These are phyloP conservation scores for Sciurus niger DNA, from an alignment of 2,113 vertebrate species.

Conservation along the genomic window DNA sequence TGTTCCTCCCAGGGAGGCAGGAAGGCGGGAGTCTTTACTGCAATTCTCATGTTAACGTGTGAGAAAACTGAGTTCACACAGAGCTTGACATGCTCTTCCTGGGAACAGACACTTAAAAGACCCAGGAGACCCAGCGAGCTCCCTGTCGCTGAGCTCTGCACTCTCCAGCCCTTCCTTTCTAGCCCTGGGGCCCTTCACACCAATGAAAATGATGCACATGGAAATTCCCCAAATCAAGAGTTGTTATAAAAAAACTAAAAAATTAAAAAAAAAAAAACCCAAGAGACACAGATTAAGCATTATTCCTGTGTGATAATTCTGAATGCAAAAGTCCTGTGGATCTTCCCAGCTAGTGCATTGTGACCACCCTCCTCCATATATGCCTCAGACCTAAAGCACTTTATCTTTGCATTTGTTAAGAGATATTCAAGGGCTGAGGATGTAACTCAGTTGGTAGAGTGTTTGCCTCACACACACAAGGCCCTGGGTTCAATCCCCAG, in stretches of 20 bases:
- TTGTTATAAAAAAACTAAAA: constrained; percentile 29
- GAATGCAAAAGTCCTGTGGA: background rate
- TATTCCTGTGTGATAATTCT: background rate
- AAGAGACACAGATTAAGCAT: background rate
- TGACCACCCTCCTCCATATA: background rate
- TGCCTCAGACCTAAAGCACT: background rate
- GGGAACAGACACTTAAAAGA: constrained; percentile 71
- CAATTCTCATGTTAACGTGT: constrained; percentile 65
- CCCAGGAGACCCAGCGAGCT: background rate
- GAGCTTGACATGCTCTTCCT: constrained; percentile 68
- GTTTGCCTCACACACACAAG: too few species aligned
- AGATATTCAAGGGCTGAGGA: background rate
- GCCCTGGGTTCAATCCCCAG: too few species aligned
- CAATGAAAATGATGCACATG: background rate
- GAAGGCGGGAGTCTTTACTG: constrained; percentile 55
- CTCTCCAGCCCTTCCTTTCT: background rate
- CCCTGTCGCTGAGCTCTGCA: constrained; percentile 29
- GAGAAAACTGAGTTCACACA: constrained; percentile 68
- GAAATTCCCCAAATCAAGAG: constrained; percentile 57
- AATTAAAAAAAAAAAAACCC: background rate
- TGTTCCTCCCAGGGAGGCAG: constrained; percentile 72
- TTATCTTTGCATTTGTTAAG: background rate
- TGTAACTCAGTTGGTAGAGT: too few species aligned
- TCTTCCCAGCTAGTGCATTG: background rate
- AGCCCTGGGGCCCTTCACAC: background rate